Percentiles rank a stretch among this genome's conserved stretches.
These are phyloP conservation scores for Ectropis grisescens DNA, from an alignment of 1,140 invertebrate species.

Conservation along the genomic window DNA sequence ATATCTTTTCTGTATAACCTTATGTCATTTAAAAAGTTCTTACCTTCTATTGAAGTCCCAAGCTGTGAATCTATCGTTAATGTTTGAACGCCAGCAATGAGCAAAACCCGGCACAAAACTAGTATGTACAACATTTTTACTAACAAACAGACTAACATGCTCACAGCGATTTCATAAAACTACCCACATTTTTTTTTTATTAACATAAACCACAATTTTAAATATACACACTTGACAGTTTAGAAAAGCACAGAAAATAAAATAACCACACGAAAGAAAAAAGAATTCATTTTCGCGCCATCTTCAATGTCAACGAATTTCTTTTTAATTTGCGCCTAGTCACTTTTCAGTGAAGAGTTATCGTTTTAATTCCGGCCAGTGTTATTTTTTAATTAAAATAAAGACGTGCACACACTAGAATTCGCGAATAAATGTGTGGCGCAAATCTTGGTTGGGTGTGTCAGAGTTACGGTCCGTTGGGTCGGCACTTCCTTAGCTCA, in stretches of 20 bases:
- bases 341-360: too few species aligned
- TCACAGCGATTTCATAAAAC: slow-evolving; percentile 2
- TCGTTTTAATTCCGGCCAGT: too few species aligned
- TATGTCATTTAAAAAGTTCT: too few species aligned
- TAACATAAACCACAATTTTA: too few species aligned
- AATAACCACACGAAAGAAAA: too few species aligned
- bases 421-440: slow-evolving; percentile 50
- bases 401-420: slow-evolving; percentile 43
- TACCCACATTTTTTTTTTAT: slow-evolving; percentile 13
- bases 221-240: too few species aligned
- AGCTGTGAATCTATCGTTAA: slow-evolving; percentile 53
- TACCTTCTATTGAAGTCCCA: slow-evolving; percentile 58
- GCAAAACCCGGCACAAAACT: slow-evolving; percentile 43
- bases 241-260: too few species aligned
- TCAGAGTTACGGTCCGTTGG: slow-evolving; percentile 38
- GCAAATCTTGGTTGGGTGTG: slow-evolving; percentile 47
- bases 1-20: too few species aligned
- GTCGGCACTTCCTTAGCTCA: slow-evolving; percentile 35
- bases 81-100: slow-evolving; percentile 44
- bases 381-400: too few species aligned
- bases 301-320: too few species aligned
- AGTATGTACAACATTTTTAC: slow-evolving; percentile 46
- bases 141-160: slow-evolving; percentile 20
- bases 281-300: too few species aligned
- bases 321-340: too few species aligned